A percentile compares a stretch with the other conserved stretches of the same genome.
Conservation (phyloP, 2,113 vertebrate genomes). For the Rynchops niger region DNA sequence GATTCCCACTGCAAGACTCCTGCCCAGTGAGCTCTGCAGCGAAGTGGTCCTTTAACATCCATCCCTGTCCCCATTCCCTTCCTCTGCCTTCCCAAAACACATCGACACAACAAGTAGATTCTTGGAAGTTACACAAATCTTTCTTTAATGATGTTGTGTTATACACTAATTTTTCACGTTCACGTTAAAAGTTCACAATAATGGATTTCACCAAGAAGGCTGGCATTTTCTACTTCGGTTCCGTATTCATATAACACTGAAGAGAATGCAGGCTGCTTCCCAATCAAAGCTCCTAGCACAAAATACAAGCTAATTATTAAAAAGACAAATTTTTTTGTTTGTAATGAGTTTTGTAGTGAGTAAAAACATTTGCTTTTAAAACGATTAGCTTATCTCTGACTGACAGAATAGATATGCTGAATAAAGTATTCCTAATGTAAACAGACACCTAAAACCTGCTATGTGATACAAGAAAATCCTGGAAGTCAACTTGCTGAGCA, state of each 20-base stretch:
- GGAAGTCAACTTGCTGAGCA: not conserved
- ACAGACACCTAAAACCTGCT: not conserved
- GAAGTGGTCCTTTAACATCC: not conserved
- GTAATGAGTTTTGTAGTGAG: not conserved
- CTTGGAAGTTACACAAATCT: not conserved
- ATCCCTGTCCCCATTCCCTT: not conserved
- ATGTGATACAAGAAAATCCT: not conserved
- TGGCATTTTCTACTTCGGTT: not conserved
- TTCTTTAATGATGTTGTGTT: not conserved
- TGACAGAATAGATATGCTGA: not conserved
- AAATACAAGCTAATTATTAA: not conserved
- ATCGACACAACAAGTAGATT: not conserved
- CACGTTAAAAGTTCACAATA: not conserved
- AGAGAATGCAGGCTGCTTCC: not conserved
- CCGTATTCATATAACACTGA: not conserved
- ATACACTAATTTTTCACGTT: not conserved
- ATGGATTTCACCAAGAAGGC: not conserved
- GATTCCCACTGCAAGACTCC: not conserved
- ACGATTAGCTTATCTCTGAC: not conserved
- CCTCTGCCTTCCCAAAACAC: not conserved
- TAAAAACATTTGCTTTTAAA: not conserved
- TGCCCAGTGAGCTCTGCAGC: not conserved
- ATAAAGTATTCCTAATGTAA: not conserved
- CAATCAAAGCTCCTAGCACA: not conserved
- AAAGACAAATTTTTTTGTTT: not conserved